Percentiles rank a stretch among this genome's conserved stretches.
Conservation (phyloP, 1,140 invertebrate genomes). For the Leptinotarsa undecemlineata region DNA sequence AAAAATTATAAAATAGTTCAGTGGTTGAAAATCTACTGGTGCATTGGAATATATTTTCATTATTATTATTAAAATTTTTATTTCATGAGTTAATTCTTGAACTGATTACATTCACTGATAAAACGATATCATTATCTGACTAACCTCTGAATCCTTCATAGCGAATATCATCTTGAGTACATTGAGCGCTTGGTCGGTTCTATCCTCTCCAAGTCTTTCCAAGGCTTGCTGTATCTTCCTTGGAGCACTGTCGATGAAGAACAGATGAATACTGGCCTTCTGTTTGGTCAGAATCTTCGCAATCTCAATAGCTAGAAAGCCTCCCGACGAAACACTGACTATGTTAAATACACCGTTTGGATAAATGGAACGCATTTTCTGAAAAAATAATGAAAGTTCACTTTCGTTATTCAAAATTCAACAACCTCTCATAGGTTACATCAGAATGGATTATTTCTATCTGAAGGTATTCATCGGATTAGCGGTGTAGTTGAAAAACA, state of each 20-base stretch:
- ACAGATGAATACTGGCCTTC: constrained; percentile 47
- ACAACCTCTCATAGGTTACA: too few species aligned
- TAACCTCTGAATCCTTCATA: constrained; percentile 46
- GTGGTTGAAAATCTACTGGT: not conserved
- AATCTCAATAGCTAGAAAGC: constrained; percentile 51
- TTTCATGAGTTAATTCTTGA: too few species aligned
- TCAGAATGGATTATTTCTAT: too few species aligned
- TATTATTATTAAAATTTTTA: too few species aligned
- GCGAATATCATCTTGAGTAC: constrained; percentile 46
- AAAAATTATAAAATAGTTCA: not conserved
- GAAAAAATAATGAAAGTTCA: constrained; percentile 10
- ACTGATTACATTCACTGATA: too few species aligned
- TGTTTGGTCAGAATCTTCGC: constrained; percentile 46
- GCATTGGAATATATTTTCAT: not conserved
- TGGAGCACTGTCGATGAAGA: constrained; percentile 52
- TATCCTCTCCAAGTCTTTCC: constrained; percentile 44
- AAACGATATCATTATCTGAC: not conserved
- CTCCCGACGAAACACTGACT: constrained; percentile 52
- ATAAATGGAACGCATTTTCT: constrained; percentile 50
- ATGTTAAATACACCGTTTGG: constrained; percentile 51
- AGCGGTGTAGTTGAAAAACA: too few species aligned
- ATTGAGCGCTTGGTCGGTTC: constrained; percentile 40
- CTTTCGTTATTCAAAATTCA: too few species aligned
- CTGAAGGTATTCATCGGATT: too few species aligned
- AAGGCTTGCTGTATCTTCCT: constrained; percentile 47